A percentile compares a stretch with the other conserved stretches of the same genome.
These are phyloP conservation scores for Pionites leucogaster DNA, from an alignment of 2,113 vertebrate species.

Conservation along the genomic window DNA sequence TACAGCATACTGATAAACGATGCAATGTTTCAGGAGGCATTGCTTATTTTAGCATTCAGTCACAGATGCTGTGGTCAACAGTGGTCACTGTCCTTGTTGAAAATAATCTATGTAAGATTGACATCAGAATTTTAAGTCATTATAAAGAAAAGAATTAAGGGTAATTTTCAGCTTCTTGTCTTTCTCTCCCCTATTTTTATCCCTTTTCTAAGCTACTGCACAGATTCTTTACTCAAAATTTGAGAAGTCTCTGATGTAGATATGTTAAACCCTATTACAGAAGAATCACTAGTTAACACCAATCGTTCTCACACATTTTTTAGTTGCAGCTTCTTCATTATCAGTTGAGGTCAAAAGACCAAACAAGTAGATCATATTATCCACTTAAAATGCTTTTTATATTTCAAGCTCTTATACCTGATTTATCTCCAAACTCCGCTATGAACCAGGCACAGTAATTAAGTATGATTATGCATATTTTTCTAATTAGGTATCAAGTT, in stretches of 20 bases:
- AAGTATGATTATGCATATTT: conserved; percentile 19
- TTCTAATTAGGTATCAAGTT: conserved; percentile 22
- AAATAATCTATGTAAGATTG: background rate
- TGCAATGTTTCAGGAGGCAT: background rate
- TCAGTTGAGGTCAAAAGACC: background rate
- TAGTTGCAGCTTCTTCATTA: background rate
- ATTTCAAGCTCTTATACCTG: background rate
- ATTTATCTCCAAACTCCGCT: background rate
- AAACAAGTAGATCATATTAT: conserved; percentile 21
- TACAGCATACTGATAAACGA: background rate
- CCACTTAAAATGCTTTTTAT: conserved; percentile 10
- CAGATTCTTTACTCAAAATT: background rate
- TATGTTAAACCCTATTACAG: background rate
- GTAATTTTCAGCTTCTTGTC: background rate
- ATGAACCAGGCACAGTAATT: conserved; percentile 26
- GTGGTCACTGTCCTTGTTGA: background rate
- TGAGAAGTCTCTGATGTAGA: background rate
- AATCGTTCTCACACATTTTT: background rate
- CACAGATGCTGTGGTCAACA: background rate
- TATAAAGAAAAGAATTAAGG: background rate
- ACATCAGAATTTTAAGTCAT: background rate
- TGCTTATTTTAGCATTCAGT: background rate
- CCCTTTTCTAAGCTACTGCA: background rate
- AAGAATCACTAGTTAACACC: background rate
- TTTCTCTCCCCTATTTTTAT: background rate